A percentile compares a stretch with the other conserved stretches of the same genome.
Evolutionary conservation across 2,888 invertebrate species (phyloP).

Genomic region (Parasteatoda lunata): DNA sequence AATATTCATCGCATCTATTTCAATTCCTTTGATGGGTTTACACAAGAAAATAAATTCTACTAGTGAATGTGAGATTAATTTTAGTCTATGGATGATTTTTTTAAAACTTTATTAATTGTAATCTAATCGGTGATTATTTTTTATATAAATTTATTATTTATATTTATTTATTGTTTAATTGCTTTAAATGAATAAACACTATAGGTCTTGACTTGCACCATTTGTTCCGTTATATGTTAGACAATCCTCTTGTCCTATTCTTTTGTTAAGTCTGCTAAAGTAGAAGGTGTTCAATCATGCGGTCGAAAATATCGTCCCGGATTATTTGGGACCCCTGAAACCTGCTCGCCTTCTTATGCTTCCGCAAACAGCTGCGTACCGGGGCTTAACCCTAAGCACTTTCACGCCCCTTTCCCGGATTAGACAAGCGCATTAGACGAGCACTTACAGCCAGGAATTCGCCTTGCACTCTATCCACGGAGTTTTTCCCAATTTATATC

Average conservation of each 20-base stretch:
- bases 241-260: background rate
- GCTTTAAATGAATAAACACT: too few species aligned
- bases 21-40: too few species aligned
- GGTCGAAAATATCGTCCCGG: slow-evolving; percentile 26
- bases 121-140: too few species aligned
- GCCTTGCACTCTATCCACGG: slow-evolving; percentile 5
- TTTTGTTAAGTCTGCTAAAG: slow-evolving; percentile 22
- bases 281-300: slow-evolving; percentile 55
- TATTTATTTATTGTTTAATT: too few species aligned
- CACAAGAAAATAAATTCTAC: too few species aligned
- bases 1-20: too few species aligned
- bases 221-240: background rate
- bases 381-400: slow-evolving; percentile 60
- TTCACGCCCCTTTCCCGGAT: slow-evolving; percentile 24
- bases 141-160: too few species aligned
- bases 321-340: slow-evolving; percentile 35
- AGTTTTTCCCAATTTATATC: slow-evolving; percentile 34
- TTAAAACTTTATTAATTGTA: background rate
- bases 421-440: slow-evolving; percentile 36
- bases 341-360: slow-evolving; percentile 12
- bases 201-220: background rate
- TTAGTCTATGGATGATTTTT: too few species aligned
- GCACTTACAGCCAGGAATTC: slow-evolving; percentile 28
- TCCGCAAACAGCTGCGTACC: slow-evolving; percentile 33
- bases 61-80: too few species aligned